Evolutionary conservation across 64 coral and sea anemone genomes (phyloP), one percentile per base, ranked within the genome.

Genomic region (Dendrophyllia cribrosa): DNA sequence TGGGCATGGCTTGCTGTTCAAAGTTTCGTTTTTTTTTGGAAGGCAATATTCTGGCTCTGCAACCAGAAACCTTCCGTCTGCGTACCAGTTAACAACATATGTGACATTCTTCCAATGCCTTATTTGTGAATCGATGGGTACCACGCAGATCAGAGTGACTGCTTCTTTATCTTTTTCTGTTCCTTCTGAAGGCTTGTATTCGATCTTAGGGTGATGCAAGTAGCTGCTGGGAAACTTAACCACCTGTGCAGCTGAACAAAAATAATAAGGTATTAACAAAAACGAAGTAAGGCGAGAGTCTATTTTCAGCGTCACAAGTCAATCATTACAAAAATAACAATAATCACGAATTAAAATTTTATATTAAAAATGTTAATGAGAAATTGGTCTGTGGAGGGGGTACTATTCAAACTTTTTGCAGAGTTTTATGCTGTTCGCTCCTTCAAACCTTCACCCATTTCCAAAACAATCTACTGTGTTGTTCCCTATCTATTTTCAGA

Each of bases 21-120:
- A 21, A 2, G 3, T 17, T 43, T 58, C 0, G 0, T n/a, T n/a
- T 13, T 2, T 44, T 58, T 7, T 20, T 58, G 76, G 7, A 56
- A 12, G 76, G 21, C 76, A 79, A 68, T 83, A 91, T 43, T 23
- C 66, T 59, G 9, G 70, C 7, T 66, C 68, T 71, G 15, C 60
- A 56, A 13, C 43, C 13, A 11, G 47, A 2, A 59, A 15, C 11
- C 0, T 19, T 11, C 89, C 77, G 47, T 91, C 69, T 13, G 67
- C 74, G 47, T 82, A 91, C 89, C 89, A 91, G 11, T 83, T 45
- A 72, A 91, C 58, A 7, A 56, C 9, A 74, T 82, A 91, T 21
- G 89, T 82, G 0, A 91, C 89, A 79, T 91, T 91, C 68, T 82
- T 91, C 89, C 89, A 91, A 14, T 12, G 4, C 51, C 52, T 79